Base-by-base conservation (phyloP, 2,888 invertebrate genomes). In the Coenonympha glycerion region DNA sequence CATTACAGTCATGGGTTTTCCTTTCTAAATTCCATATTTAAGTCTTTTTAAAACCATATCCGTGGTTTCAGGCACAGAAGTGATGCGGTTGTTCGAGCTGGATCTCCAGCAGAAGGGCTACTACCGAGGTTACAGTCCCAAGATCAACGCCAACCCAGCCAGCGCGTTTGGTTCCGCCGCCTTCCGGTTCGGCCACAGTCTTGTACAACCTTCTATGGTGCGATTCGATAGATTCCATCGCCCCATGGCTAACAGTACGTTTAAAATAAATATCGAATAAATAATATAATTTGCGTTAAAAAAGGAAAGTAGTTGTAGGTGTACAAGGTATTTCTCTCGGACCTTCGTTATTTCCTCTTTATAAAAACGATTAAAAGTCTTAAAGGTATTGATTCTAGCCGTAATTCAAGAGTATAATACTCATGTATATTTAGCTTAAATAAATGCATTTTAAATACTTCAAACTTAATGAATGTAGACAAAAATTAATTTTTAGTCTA, bases 121-220 rank as follows among this genome's bases (percentile, higher is more conserved):
- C 73, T 95, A 90, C 69, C 84, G 88, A 2, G 90, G 90, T 4
- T 95, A 95, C 71, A 91, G 92, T 65, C 76, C 88, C 0, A 90
- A 90, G 56, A 81, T 91, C 2, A 93, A 95, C 79, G 92, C 95
- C 0, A 90, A 91, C 2, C 89, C 94, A 0, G 92, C 93, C 1
- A 95, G 94, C 73, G 88, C 92, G 0, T 95, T 95, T 76, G 90
- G 92, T 0, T 90, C 94, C 0, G 95, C 95, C 0, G 95, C 95
- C 2, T 95, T 94, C 75, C 89, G 95, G 16, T 95, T 95, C 72
- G 95, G 95, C 0, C 95, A 95, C 72, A 95, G 95, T 34, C 80
- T 97, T 57, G 94, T 96, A 2, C 95, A 95, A 66, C 90, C 90
- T 4, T 91, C 92, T 6, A 92, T 95, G 71, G 85, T 93, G 56